These are phyloP conservation scores for Periphyllus acericola DNA, from an alignment of 2,888 invertebrate genomes.

Conservation along the genomic window DNA sequence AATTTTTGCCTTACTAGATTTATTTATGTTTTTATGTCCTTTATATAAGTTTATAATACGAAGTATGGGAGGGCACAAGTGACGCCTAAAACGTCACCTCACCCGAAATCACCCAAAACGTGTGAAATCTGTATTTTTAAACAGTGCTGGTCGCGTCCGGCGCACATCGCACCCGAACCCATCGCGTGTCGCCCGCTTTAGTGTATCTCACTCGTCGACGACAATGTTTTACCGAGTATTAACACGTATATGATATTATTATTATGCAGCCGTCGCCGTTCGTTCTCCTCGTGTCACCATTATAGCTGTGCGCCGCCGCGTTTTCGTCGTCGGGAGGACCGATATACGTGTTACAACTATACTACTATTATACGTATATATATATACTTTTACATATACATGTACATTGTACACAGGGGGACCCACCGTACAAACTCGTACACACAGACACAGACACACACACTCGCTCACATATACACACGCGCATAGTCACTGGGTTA, in stretches of 20 bases:
- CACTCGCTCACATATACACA: neutral
- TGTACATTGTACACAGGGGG: neutral
- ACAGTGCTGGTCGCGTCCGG: no score
- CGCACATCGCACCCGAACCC: no score
- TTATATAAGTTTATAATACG: no score
- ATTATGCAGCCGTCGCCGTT: conserved; percentile 1
- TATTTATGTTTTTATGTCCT: no score
- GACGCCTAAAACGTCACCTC: no score
- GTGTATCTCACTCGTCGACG: neutral
- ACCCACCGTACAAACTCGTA: conserved; percentile 21
- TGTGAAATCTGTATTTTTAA: no score
- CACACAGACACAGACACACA: neutral
- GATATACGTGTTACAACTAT: conserved; percentile 7
- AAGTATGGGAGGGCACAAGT: no score
- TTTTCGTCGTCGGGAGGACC: conserved; percentile 10
- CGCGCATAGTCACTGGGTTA: conserved; percentile 31
- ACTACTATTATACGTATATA: neutral
- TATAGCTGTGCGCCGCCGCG: neutral
- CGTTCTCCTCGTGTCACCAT: neutral
- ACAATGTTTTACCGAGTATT: conserved; percentile 14
- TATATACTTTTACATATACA: neutral
- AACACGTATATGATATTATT: neutral
- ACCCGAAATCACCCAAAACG: no score
- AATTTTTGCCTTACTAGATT: no score
- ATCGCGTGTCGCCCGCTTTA: no score